Conservation (phyloP, 2,888 invertebrate genomes). For the Barypeithes pellucidus region DNA sequence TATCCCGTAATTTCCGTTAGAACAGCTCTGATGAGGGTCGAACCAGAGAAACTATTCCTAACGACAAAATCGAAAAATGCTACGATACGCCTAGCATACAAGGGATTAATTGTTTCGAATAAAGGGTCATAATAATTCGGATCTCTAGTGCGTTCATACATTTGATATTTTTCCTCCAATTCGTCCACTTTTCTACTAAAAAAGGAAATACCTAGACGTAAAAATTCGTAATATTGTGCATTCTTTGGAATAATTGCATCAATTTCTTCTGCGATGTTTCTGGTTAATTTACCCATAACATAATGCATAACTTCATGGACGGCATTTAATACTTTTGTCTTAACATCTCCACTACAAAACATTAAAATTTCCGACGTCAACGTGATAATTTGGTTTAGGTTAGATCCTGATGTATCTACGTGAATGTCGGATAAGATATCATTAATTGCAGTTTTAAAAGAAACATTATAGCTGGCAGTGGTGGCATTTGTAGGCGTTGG, state of each 20-base stretch:
- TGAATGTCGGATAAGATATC: constrained; percentile 32
- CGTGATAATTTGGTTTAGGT: constrained; percentile 27
- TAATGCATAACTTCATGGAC: constrained; percentile 36
- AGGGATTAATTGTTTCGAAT: constrained; percentile 53
- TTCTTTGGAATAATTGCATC: constrained; percentile 55
- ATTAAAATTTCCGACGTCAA: constrained; percentile 43
- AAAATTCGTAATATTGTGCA: constrained; percentile 29
- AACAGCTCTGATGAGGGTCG: constrained; percentile 42
- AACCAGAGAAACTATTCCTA: constrained; percentile 49
- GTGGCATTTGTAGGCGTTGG: not conserved
- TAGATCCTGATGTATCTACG: constrained; percentile 18
- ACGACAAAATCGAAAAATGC: constrained; percentile 55
- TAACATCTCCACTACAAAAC: constrained; percentile 47
- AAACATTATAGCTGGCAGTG: not conserved
- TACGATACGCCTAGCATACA: constrained; percentile 46
- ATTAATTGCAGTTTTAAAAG: constrained; percentile 37
- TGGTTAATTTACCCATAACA: constrained; percentile 31
- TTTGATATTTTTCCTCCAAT: constrained; percentile 53
- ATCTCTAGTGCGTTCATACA: constrained; percentile 54
- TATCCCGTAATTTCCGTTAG: constrained; percentile 58
- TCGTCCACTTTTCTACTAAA: constrained; percentile 51
- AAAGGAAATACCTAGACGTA: constrained; percentile 44
- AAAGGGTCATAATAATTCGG: constrained; percentile 47
- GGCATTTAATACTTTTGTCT: constrained; percentile 52
- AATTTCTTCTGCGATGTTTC: constrained; percentile 32